Base-by-base conservation (phyloP, 1,140 invertebrate species). In the Heliconius hewitsoni region DNA sequence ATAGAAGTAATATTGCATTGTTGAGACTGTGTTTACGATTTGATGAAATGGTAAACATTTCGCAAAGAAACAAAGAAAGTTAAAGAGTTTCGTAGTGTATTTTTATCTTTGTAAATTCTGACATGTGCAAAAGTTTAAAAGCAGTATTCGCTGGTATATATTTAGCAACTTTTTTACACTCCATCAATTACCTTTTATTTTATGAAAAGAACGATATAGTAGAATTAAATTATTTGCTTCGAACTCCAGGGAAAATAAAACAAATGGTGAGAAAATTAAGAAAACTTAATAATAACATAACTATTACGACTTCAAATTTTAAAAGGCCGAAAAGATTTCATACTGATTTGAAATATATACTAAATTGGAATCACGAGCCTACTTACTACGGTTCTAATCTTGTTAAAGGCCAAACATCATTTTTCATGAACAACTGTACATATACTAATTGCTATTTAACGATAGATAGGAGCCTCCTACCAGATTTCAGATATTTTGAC, bases 401-500 rank as follows among this genome's bases (percentile, higher is more conserved):
- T 16, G 77, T 52, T 55, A 87, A 84, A 19, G 89, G 90, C 9
- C 91, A 93, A 76, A 75, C 77, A 16, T 52, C 77, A 2, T 91
- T 92, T 72, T 46, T 91, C 16, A 76, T 86, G 9, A 52, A 83
- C 34, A 91, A 92, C 37, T 93, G 90, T 72, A 82, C 82, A 0
- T 83, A 87, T 60, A 78, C 73, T 11, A 93, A 93, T 60, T 93
- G 90, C 60, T 90, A 83, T 55, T 30, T 92, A 3, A 89, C 90
- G 6, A 86, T 74, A 37, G 82, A 90, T 37, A 90, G 84, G 76
- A 80, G 73, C 55, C 50, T 90, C 1, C 78, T 93, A 3, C 18
- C 72, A 8, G 88, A 91, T 79, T 23, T 85, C 4, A 85, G 86
- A 78, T 74, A 89, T 76, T 92, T 85, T 57, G 89, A 93, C 57